A percentile compares a stretch with the other conserved stretches of the same genome.
Evolutionary conservation across 2,797 vertebrate genomes (phyloP).

Genomic region (Merluccius polli): DNA sequence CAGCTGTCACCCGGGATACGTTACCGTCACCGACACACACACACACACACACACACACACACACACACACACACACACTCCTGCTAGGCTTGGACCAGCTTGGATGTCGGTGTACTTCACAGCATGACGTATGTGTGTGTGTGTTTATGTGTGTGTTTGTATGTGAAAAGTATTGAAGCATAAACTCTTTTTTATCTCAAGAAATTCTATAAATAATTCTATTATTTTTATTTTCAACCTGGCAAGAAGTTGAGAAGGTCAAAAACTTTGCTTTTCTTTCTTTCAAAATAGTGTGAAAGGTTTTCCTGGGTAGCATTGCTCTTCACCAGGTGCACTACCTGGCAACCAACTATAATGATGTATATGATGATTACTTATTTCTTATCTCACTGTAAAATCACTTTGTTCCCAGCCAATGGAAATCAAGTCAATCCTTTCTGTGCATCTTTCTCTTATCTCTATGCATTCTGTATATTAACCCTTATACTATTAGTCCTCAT

Average conservation of each 20-base stretch:
- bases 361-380: too few relatives aligned
- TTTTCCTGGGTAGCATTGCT: neutral
- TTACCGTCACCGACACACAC: constrained; percentile 25
- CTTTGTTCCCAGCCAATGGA: neutral
- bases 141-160: neutral
- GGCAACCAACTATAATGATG: neutral
- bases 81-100: neutral
- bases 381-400: neutral
- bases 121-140: neutral
- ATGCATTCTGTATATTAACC: neutral
- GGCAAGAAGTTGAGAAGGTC: neutral
- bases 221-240: neutral
- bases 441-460: neutral
- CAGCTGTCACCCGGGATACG: constrained; percentile 54
- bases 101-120: neutral
- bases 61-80: neutral
- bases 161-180: neutral
- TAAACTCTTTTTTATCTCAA: neutral
- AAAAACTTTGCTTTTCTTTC: neutral
- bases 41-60: constrained; percentile 5
- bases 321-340: neutral
- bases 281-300: neutral
- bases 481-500: neutral
- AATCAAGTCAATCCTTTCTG: neutral
- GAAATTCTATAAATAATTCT: constrained; percentile 1